Base-by-base conservation (phyloP, 2,888 invertebrate genomes). In the Cerceris rybyensis region DNA sequence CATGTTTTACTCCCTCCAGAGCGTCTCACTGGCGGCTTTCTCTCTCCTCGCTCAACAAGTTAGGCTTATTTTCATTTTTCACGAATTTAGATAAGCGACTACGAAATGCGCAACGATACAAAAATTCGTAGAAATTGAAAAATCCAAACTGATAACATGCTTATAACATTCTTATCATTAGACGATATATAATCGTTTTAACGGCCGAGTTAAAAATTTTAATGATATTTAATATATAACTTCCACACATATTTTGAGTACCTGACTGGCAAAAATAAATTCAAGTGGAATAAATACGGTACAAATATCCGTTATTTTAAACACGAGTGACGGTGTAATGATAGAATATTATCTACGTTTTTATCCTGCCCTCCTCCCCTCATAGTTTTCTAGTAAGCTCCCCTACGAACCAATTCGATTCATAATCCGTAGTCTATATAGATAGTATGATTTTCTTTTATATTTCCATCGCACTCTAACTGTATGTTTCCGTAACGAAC, bases 41-140 rank as follows among this genome's bases (percentile, higher is more conserved):
- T 72, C 77, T 77, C 74, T 69, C 63, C 66, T 67, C 71, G 71
- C 69, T 71, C 65, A 74, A 70, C 69, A 74, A 73, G 78, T 71
- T 50, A 61, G 41, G 60, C 54, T 66, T 68, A 73, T 59, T 59
- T n/a, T 50, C 50, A 59, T 57, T 71, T 66, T 65, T 54, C 46
- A 39, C 1, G 8, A 63, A 70, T 59, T 52, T n/a, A 59, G 54
- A 16, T 13, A 43, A 17, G 13, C 11, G 7, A 13, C 46, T 46
- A 46, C 13, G 8, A 46, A 11, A 11, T 11, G 13, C 46, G 9
- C 46, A 46, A 13, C 8, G 8, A 46, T 13, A 46, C 13, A 13
- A 46, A 46, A 46, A 13, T 46, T 46, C 5, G 13, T 46, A 13
- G 8, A 28, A 28, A 28, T 28, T 28, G 28, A 28, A 28, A 28